These are phyloP conservation scores for Miopithecus talapoin DNA, from an alignment of 2,797 vertebrate genomes.

Conservation along the genomic window DNA sequence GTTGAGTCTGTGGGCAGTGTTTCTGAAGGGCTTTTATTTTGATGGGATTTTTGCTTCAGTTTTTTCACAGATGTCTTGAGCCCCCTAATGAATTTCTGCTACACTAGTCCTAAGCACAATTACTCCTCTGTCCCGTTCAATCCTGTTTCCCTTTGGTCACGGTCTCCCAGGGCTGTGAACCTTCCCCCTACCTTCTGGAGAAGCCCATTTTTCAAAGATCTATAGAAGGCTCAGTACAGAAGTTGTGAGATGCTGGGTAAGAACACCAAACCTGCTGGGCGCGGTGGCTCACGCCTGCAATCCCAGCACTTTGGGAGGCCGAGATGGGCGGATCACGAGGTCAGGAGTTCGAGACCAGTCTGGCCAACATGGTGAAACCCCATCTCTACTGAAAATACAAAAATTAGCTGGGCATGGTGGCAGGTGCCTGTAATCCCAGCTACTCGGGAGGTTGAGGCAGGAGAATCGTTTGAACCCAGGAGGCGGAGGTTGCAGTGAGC, in stretches of 20 bases:
- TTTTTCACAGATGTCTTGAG: slow-evolving; percentile 52
- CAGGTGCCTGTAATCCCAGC: too few species aligned
- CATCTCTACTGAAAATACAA: too few species aligned
- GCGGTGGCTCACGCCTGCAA: too few species aligned
- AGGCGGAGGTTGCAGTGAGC: too few species aligned
- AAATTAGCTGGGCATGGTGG: too few species aligned
- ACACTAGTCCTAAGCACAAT: slow-evolving; percentile 24
- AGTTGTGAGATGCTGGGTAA: slow-evolving; percentile 16
- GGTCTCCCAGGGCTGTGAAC: neutral
- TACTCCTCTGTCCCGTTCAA: neutral
- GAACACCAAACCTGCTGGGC: neutral
- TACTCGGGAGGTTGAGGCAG: too few species aligned
- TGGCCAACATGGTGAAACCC: too few species aligned
- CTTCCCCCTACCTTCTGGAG: neutral
- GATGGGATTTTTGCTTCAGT: slow-evolving; percentile 44
- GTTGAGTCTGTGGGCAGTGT: neutral
- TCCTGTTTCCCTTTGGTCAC: slow-evolving; percentile 31
- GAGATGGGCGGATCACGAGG: too few species aligned
- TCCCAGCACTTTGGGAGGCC: too few species aligned
- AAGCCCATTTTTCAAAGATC: neutral
- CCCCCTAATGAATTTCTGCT: neutral
- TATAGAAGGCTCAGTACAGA: neutral
- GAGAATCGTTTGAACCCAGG: too few species aligned
- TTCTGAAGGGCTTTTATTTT: slow-evolving; percentile 58
- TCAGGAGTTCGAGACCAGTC: too few species aligned